Evolutionary conservation across 2,113 vertebrate genomes (phyloP).

Genomic region (Actinemys pallida): DNA sequence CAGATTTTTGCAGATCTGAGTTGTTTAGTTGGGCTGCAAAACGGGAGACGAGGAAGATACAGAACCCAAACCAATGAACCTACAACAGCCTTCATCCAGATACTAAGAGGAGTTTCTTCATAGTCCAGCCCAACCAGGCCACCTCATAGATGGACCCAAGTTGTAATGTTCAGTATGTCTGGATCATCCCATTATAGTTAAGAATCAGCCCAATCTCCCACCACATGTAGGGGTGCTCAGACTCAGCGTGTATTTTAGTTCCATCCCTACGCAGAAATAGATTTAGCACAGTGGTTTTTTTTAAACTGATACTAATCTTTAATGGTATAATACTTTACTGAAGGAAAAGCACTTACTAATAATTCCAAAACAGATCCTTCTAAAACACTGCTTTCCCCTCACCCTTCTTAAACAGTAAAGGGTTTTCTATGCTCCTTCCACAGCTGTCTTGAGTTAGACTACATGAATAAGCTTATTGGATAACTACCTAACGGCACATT

Average conservation of each 20-base stretch:
- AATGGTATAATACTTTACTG: background rate
- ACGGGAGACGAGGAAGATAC: background rate
- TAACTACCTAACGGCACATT: slow-evolving; percentile 77
- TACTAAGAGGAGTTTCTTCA: background rate
- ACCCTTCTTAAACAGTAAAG: background rate
- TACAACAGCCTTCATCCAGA: background rate
- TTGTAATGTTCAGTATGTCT: background rate
- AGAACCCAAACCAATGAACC: background rate
- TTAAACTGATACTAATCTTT: background rate
- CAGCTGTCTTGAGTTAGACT: slow-evolving; percentile 75
- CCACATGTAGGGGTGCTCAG: background rate
- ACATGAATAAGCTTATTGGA: slow-evolving; percentile 73
- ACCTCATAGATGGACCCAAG: background rate
- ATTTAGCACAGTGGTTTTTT: background rate
- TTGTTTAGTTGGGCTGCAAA: too few relatives aligned
- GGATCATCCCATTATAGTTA: background rate
- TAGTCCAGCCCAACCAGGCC: background rate
- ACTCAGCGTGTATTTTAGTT: background rate
- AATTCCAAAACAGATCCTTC: slow-evolving; percentile 12
- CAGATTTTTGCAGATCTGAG: background rate
- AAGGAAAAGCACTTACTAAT: background rate
- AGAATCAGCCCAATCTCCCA: background rate
- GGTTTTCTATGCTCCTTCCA: slow-evolving; percentile 23
- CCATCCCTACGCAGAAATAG: background rate
- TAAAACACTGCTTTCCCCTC: background rate